Percentiles rank a stretch among this genome's conserved stretches.
Conservation (phyloP, 2,888 invertebrate genomes). For the Sycophila texana region DNA sequence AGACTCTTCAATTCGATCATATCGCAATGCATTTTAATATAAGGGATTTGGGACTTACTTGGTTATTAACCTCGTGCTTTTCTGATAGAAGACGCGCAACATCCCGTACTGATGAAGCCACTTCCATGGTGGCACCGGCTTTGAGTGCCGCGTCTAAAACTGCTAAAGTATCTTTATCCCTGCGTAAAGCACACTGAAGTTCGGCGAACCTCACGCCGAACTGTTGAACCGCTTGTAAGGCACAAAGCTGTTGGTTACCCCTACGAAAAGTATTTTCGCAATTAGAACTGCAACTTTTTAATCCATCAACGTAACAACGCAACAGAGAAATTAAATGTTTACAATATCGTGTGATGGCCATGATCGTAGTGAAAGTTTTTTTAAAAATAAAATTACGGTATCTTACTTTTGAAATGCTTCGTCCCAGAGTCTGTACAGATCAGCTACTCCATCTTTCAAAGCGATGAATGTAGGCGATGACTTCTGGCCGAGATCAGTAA, state of each 20-base stretch:
- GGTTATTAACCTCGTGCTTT: conserved; percentile 72
- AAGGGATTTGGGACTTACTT: too few relatives aligned
- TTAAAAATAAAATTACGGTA: background rate
- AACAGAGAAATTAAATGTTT: background rate
- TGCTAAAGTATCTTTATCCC: conserved; percentile 81
- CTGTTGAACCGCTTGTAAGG: conserved; percentile 84
- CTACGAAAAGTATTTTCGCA: conserved; percentile 75
- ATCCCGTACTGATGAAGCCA: conserved; percentile 78
- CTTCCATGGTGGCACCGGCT: conserved; percentile 75
- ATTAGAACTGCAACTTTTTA: background rate
- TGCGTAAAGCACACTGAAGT: conserved; percentile 85
- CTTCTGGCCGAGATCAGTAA: conserved; percentile 78
- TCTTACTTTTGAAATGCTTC: conserved; percentile 83
- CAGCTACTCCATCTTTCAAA: conserved; percentile 82
- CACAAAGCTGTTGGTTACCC: conserved; percentile 84
- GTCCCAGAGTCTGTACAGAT: conserved; percentile 84
- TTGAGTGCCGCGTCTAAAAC: conserved; percentile 77
- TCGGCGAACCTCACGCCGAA: conserved; percentile 86
- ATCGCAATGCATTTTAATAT: too few relatives aligned
- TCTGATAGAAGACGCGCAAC: conserved; percentile 80
- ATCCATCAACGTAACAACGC: background rate
- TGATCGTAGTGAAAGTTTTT: background rate
- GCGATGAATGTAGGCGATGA: conserved; percentile 75
- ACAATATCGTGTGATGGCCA: too few relatives aligned
- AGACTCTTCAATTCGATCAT: too few relatives aligned